Base-by-base conservation (phyloP, 2,888 invertebrate genomes). In the Amblyjoppa fuscipennis region DNA sequence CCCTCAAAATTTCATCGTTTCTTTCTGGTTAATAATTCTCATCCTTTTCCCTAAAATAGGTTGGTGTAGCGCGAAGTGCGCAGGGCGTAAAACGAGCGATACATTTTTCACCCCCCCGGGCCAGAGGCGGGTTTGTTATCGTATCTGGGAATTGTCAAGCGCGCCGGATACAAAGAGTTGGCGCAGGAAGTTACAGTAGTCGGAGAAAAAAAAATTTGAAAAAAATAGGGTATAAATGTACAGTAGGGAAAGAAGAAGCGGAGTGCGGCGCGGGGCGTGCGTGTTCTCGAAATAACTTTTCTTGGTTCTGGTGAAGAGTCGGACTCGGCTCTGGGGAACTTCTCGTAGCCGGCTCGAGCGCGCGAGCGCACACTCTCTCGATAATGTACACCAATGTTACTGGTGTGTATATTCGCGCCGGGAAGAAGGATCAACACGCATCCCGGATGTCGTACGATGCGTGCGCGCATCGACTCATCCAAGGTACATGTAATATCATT, bases 281-380 rank as follows among this genome's bases (percentile, higher is more conserved):
- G 68, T 51, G 79, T 83, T 84, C 87, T 84, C 78, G 82, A 86
- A 87, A 87, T 87, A 87, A 84, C 86, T 86, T 81, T 76, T 84
- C 70, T 86, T 81, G 83, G 84, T 84, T 84, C 75, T 77, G 74
- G 83, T 66, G 51, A 53, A 81, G 69, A 51, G 56, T 34, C 75
- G 75, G 75, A 75, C 34, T 20, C n/a, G 13, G 51, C 66, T 76
- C 34, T n/a, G 73, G 11, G 53, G 53, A 80, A 73, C 66, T 80
- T 11, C 78, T 59, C 66, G 38, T 53, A 3, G 38, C 5, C 38
- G 28, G 34, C 68, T n/a, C 56, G 7, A 13, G 7, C 53, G 6
- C 68, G 28, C 56, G 7, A 13, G 7, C 53, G 6, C 34, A 38
- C 51, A 69, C 28, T 49, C 61, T 41, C 51, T 25, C 51, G 38